Base-by-base conservation (phyloP, 2,113 vertebrate genomes). In the Carollia perspicillata region DNA sequence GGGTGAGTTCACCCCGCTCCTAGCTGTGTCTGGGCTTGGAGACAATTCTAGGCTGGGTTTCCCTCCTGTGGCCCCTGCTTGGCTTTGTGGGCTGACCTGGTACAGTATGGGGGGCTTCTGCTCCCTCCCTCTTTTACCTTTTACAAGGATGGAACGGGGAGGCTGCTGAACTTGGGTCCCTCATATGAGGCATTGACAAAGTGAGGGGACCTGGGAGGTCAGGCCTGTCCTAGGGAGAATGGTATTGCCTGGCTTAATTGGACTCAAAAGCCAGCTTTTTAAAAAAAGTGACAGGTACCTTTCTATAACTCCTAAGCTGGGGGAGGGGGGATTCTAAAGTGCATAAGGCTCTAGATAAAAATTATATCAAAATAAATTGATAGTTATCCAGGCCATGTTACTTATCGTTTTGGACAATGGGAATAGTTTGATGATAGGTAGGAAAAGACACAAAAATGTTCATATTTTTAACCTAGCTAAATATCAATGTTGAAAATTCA, bases 391-490 rank as follows among this genome's bases (percentile, higher is more conserved):
- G 40, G 72, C n/a, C 20, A 1, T 74, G 35, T 60, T 80, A 66
- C 17, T 60, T 26, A 78, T 87, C 28, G 30, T 55, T 90, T 91
- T 18, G 7, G 30, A 69, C 18, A 30, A 30, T 7, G 17, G 92
- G 74, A 77, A 87, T 3, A 65, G 42, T 84, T 65, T 92, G 42
- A 10, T 18, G 58, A 75, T 3, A 93, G 44, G 2, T 33, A 51
- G 22, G 51, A 49, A 90, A 94, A 96, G 30, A 5, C 66, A 84
- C 30, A 86, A 89, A 63, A 88, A 80, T 26, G 9, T 63, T 79
- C 28, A 6, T 53, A 47, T 58, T 94, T 80, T 79, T 63, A 83
- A 74, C 35, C 40, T 94, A 5, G n/a, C 33, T 51, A 72, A 72
- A 69, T 83, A 40, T 16, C 47, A n/a, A 33, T 60, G 16, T 63